Percentiles rank a stretch among this genome's conserved stretches.
Evolutionary conservation across 2,888 invertebrate genomes (phyloP).

Genomic region (Harmothoe impar): DNA sequence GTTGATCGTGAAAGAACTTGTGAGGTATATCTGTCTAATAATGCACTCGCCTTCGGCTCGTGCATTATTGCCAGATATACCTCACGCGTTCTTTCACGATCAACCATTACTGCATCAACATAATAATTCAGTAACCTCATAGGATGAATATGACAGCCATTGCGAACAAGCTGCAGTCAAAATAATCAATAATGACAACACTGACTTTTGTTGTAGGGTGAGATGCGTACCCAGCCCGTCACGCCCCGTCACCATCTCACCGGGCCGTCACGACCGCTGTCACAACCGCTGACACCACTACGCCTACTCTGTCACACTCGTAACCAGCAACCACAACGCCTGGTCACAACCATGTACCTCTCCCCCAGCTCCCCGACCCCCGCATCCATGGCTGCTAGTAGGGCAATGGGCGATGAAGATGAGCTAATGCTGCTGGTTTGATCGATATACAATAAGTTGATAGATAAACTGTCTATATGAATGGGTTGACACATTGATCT

Average conservation of each 20-base stretch:
- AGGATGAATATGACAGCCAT: conserved; percentile 49
- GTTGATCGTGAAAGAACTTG: no score
- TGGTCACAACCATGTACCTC: not conserved
- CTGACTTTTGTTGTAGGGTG: conserved; percentile 20
- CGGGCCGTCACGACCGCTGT: not conserved
- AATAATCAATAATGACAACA: conserved; percentile 55
- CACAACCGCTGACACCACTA: not conserved
- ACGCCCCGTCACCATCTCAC: not conserved
- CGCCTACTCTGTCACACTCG: not conserved
- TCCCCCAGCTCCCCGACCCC: not conserved
- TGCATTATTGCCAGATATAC: no score
- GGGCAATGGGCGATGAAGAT: conserved; percentile 48
- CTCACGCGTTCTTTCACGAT: no score
- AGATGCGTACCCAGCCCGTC: conserved; percentile 24
- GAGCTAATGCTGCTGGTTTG: conserved; percentile 45
- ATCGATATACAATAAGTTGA: conserved; percentile 17
- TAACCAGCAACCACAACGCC: conserved; percentile 31
- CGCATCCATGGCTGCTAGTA: not conserved
- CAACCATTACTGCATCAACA: no score
- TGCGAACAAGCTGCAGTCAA: conserved; percentile 21
- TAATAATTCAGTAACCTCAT: conserved; percentile 54
- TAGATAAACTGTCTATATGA: conserved; percentile 5
- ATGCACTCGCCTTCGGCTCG: no score
- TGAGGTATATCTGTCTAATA: no score
- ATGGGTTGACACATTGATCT: conserved; percentile 46